These are phyloP conservation scores for Salvelinus sp. DNA, from an alignment of 2,113 vertebrate species.

Conservation along the genomic window DNA sequence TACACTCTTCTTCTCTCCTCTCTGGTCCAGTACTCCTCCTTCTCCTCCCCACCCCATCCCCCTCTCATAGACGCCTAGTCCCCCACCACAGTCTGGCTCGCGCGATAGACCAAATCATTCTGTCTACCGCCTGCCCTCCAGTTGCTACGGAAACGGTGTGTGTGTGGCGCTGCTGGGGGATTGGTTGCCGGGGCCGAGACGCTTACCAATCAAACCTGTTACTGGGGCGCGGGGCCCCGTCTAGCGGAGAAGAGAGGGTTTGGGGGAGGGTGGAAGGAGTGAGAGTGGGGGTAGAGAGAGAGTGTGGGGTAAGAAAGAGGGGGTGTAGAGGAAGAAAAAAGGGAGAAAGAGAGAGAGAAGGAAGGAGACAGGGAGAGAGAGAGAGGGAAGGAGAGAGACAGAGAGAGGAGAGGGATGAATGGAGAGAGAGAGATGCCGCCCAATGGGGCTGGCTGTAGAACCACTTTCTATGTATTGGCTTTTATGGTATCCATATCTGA, in stretches of 20 bases:
- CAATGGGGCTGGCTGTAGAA: slow-evolving; percentile 46
- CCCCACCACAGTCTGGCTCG: slow-evolving; percentile 57
- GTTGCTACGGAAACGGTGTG: slow-evolving; percentile 73
- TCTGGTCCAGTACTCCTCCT: slow-evolving; percentile 8
- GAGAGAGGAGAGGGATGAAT: slow-evolving; percentile 20
- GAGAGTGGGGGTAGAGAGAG: slow-evolving; percentile 5
- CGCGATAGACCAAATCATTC: slow-evolving; percentile 69
- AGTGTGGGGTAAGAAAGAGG: not conserved
- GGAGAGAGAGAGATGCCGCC: slow-evolving; percentile 42
- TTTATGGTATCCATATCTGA: not conserved
- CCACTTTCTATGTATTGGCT: not conserved
- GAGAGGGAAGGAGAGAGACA: slow-evolving; percentile 25
- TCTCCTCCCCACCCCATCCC: slow-evolving; percentile 1
- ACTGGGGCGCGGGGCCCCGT: slow-evolving; percentile 58
- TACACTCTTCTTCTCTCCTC: slow-evolving; percentile 6
- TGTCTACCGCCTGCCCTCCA: slow-evolving; percentile 61
- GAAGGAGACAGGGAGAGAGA: slow-evolving; percentile 5
- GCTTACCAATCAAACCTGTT: slow-evolving; percentile 79
- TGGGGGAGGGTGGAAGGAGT: not conserved
- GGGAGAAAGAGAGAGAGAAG: slow-evolving; percentile 22
- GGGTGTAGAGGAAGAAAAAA: slow-evolving; percentile 10
- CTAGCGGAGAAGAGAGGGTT: slow-evolving; percentile 17
- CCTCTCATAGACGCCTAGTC: slow-evolving; percentile 48
- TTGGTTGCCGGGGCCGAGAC: slow-evolving; percentile 75
- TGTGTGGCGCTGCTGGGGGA: slow-evolving; percentile 64